phyloP scores from a whole-genome alignment of 2,888 invertebrate species.

The Idaea dimidiata region DNA sequence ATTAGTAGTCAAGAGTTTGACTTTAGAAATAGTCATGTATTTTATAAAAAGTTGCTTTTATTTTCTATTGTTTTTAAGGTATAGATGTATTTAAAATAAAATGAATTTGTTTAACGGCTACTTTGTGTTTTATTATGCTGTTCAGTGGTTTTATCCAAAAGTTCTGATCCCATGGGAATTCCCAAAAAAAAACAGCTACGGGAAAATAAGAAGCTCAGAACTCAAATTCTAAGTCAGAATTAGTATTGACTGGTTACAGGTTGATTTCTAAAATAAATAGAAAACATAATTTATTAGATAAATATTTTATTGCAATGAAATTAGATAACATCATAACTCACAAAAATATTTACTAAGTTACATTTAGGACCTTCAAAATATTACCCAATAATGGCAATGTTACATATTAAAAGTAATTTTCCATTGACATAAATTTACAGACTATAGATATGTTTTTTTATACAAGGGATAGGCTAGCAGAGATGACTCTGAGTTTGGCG shows the following conservation, averaged over 20 bases:
- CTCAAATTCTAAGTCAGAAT: too few relatives aligned
- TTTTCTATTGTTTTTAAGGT: conserved; percentile 53
- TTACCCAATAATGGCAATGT: too few relatives aligned
- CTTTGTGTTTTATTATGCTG: conserved; percentile 19
- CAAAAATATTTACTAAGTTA: background rate
- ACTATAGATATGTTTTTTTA: too few relatives aligned
- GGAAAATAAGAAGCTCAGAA: too few relatives aligned
- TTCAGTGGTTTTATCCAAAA: too few relatives aligned
- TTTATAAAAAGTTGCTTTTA: conserved; percentile 52
- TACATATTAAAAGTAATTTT: background rate
- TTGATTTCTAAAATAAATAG: background rate
- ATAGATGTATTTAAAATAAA: conserved; percentile 52
- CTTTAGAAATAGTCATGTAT: conserved; percentile 32
- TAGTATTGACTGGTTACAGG: background rate
- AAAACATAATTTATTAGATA: background rate
- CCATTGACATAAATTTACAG: background rate
- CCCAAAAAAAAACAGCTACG: too few relatives aligned
- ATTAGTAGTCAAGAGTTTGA: conserved; percentile 30
- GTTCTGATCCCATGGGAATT: too few relatives aligned
- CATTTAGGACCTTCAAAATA: too few relatives aligned
- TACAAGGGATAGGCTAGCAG: too few relatives aligned
- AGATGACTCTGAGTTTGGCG: too few relatives aligned
- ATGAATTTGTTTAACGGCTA: conserved; percentile 30
- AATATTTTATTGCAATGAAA: background rate
- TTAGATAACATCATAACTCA: background rate